Conservation (phyloP, 2,888 invertebrate genomes). For the Cheilosia grossa region DNA sequence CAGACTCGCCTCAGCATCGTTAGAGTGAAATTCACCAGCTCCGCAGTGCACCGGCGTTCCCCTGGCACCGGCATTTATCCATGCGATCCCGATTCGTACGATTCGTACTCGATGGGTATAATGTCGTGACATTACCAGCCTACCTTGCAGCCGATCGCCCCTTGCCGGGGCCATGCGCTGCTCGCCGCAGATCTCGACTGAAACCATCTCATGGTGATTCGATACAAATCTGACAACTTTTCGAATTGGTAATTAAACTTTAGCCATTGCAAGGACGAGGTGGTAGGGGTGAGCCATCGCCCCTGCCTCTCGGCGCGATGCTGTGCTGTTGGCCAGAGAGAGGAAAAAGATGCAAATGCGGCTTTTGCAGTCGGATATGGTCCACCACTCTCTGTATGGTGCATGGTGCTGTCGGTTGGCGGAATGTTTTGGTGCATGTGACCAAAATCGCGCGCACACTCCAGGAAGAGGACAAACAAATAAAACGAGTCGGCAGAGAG, state of each 20-base stretch:
- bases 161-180: conserved; percentile 33
- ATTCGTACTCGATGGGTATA: conserved; percentile 59
- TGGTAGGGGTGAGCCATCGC: background rate
- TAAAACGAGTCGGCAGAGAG: background rate
- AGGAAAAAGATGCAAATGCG: conserved; percentile 63
- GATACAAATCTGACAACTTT: conserved; percentile 75
- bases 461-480: conserved; percentile 45
- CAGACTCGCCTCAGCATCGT: conserved; percentile 66
- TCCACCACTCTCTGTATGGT: conserved; percentile 35
- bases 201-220: conserved; percentile 75
- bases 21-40: conserved; percentile 50
- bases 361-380: conserved; percentile 62
- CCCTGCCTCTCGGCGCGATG: background rate
- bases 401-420: conserved; percentile 4
- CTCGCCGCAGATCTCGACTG: conserved; percentile 64
- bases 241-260: conserved; percentile 75
- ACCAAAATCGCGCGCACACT: conserved; percentile 48
- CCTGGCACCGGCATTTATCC: conserved; percentile 13
- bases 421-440: conserved; percentile 46
- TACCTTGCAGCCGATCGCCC: conserved; percentile 66
- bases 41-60: conserved; percentile 1
- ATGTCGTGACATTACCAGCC: conserved; percentile 75
- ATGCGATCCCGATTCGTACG: conserved; percentile 39
- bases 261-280: conserved; percentile 58
- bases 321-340: background rate